phyloP scores from a whole-genome alignment of 1,140 invertebrate genomes.

The Drusus annulatus region DNA sequence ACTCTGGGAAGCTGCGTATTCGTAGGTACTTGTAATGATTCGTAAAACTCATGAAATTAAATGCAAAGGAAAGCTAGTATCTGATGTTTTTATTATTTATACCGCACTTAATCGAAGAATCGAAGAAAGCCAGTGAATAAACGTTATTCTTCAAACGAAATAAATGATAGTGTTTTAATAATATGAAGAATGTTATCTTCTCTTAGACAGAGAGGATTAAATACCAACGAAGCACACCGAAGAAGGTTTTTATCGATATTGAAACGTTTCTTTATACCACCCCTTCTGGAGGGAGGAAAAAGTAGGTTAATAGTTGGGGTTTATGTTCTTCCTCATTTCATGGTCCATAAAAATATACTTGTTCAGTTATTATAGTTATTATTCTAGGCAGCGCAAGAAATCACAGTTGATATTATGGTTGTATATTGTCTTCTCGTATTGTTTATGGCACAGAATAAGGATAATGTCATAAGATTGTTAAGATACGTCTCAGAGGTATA shows the following conservation, averaged over 20 bases:
- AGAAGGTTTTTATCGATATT: conserved; percentile 1
- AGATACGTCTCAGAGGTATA: too few species aligned
- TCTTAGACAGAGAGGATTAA: neutral
- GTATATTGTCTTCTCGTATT: neutral
- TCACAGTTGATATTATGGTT: neutral
- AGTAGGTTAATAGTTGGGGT: conserved; percentile 13
- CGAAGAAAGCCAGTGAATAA: too few species aligned
- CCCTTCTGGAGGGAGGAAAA: neutral
- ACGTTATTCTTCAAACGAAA: too few species aligned
- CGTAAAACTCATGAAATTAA: too few species aligned
- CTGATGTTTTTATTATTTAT: too few species aligned
- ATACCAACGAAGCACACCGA: neutral
- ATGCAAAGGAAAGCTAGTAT: too few species aligned
- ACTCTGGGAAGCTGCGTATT: too few species aligned
- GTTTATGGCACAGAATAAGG: neutral
- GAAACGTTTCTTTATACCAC: conserved; percentile 6
- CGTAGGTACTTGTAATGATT: too few species aligned
- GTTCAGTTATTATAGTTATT: neutral
- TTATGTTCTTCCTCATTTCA: neutral
- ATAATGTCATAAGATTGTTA: too few species aligned
- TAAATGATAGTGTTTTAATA: neutral
- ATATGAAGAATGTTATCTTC: neutral
- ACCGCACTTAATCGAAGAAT: too few species aligned
- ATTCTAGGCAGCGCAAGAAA: neutral
- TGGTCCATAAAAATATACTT: conserved; percentile 12